These are phyloP conservation scores for Ecliptopera silaceata DNA, from an alignment of 2,888 invertebrate species.

Conservation along the genomic window DNA sequence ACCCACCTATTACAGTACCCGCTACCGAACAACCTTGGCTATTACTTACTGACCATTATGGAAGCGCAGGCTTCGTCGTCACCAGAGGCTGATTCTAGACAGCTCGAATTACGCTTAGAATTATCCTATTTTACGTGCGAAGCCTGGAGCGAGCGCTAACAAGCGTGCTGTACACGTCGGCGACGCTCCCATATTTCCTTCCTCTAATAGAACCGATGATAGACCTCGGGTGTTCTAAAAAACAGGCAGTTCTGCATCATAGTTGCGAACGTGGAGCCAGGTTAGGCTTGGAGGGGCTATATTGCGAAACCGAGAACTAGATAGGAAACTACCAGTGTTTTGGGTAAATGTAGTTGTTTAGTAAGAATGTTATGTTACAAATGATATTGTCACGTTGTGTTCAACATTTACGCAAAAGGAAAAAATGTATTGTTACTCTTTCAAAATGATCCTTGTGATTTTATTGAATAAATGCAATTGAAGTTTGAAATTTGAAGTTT, in stretches of 20 bases:
- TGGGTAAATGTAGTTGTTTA: too few relatives aligned
- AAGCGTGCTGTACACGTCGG: constrained; percentile 62
- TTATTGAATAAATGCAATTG: too few relatives aligned
- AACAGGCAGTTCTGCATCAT: constrained; percentile 62
- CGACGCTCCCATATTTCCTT: constrained; percentile 65
- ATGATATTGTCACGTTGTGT: too few relatives aligned
- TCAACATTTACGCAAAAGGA: too few relatives aligned
- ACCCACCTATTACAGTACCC: constrained; percentile 66
- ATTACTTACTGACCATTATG: constrained; percentile 69
- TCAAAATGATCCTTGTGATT: too few relatives aligned
- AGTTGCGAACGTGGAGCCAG: constrained; percentile 35
- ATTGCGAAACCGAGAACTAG: neutral
- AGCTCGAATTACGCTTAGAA: constrained; percentile 69
- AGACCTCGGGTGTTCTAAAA: constrained; percentile 65
- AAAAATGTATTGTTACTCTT: too few relatives aligned
- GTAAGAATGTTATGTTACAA: too few relatives aligned
- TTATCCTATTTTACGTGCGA: constrained; percentile 68
- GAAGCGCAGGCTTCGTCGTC: constrained; percentile 61
- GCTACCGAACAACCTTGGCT: constrained; percentile 79
- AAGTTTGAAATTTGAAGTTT: too few relatives aligned
- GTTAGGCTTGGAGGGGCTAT: constrained; percentile 9
- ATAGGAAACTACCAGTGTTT: neutral
- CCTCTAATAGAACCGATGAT: constrained; percentile 70
- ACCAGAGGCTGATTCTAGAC: constrained; percentile 74
- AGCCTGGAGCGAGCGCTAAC: constrained; percentile 65